Conservation (phyloP, 2,113 vertebrate genomes). For the Tachysurus fulvidraco region DNA sequence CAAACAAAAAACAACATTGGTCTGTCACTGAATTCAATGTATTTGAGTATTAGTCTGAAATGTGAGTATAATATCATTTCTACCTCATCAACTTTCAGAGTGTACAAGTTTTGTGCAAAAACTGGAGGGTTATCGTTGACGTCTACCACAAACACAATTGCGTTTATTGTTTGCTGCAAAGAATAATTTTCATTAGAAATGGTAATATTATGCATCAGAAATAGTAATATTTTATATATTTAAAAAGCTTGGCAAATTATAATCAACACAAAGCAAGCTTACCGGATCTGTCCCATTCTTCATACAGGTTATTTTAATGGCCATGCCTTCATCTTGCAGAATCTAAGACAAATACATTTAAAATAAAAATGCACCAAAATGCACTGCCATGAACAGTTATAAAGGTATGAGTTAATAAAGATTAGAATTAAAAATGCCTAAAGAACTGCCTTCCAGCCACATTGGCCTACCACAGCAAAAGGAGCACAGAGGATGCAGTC, state of each 20-base stretch:
- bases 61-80: background rate
- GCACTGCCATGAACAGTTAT: background rate
- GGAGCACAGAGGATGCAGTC: too few species aligned
- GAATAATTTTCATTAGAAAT: background rate
- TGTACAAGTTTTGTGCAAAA: constrained; percentile 44
- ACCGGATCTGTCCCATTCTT: background rate
- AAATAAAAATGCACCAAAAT: background rate
- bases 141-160: constrained; percentile 39
- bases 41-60: background rate
- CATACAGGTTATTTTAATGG: background rate
- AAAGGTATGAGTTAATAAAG: background rate
- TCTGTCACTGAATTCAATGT: background rate
- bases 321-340: background rate
- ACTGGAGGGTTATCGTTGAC: constrained; percentile 68
- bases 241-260: background rate
- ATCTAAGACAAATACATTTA: constrained; percentile 12
- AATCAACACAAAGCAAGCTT: constrained; percentile 8
- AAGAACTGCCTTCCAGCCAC: too few species aligned
- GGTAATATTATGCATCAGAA: background rate
- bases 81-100: constrained; percentile 63
- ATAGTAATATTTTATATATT: background rate
- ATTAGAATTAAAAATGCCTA: background rate
- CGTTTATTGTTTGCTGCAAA: accelerated
- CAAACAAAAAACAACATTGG: background rate
- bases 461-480: too few species aligned